phyloP scores from a whole-genome alignment of 2,888 invertebrate species.

The Papilio demoleus region DNA sequence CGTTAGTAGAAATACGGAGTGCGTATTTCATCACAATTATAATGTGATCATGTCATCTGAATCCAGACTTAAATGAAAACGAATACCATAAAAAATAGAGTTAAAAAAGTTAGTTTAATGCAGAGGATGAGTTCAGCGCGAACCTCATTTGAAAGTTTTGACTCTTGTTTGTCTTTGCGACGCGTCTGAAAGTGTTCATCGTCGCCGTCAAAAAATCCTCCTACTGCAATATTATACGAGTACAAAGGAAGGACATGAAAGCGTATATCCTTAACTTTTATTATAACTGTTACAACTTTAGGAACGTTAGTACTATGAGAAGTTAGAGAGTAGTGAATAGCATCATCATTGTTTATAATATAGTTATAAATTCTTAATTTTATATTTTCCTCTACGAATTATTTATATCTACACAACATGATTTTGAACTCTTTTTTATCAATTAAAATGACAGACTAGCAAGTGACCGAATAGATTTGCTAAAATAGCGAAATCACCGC shows the following conservation, averaged over 20 bases:
- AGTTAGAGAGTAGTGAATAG: background rate
- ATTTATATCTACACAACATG: no score
- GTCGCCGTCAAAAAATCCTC: conserved; percentile 35
- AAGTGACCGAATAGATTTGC: no score
- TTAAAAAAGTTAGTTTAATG: conserved; percentile 30
- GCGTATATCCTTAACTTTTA: conserved; percentile 5
- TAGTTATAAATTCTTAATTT: no score
- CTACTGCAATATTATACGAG: background rate
- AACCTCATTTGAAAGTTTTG: conserved; percentile 43
- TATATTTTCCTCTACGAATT: no score
- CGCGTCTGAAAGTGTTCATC: conserved; percentile 44
- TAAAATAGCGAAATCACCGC: no score
- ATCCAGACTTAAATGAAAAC: no score
- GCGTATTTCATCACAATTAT: background rate
- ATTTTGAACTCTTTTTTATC: no score
- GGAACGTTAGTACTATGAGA: background rate
- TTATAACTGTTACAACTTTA: background rate
- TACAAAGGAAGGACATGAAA: conserved; percentile 13
- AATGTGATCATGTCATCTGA: background rate
- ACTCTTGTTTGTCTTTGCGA: conserved; percentile 45
- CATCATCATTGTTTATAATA: background rate
- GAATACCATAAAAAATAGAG: no score
- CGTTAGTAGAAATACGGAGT: background rate
- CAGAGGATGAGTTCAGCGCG: conserved; percentile 38
- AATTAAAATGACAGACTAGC: no score